phyloP scores from a whole-genome alignment of 2,888 invertebrate species.

The Nebria brevicollis region DNA sequence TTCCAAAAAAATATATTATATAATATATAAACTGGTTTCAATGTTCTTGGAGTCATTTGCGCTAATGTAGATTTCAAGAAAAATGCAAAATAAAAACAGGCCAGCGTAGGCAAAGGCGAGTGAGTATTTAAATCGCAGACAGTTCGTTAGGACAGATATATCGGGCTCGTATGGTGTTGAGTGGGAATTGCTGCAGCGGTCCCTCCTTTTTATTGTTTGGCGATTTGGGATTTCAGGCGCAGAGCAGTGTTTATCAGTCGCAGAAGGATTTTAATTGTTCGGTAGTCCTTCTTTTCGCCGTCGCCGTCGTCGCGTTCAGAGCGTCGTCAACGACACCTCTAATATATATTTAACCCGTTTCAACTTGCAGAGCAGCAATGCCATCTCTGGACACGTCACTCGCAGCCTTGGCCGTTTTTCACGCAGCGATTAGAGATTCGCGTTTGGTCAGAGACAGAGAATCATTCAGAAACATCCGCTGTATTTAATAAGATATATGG shows the following conservation, averaged over 20 bases:
- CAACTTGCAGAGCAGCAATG: background rate
- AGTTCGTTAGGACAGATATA: slow-evolving; percentile 23
- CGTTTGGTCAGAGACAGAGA: slow-evolving; percentile 10
- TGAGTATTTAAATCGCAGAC: slow-evolving; percentile 11
- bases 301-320: slow-evolving; percentile 6
- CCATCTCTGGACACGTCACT: background rate
- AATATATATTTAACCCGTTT: slow-evolving; percentile 13
- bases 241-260: slow-evolving; percentile 43
- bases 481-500: slow-evolving; percentile 21
- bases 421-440: background rate
- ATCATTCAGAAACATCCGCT: slow-evolving; percentile 12
- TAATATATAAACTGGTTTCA: background rate
- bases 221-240: slow-evolving; percentile 40
- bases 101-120: background rate
- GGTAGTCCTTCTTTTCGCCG: background rate
- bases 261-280: slow-evolving; percentile 44
- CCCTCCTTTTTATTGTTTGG: slow-evolving; percentile 46
- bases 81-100: background rate
- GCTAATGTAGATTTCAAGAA: background rate
- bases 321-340: slow-evolving; percentile 8
- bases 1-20: no score
- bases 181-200: slow-evolving; percentile 34
- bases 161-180: slow-evolving; percentile 36
- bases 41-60: background rate
- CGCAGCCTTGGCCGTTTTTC: slow-evolving; percentile 7